Percentiles rank a stretch among this genome's conserved stretches.
These are phyloP conservation scores for Pachyramphus minor DNA, from an alignment of 2,113 vertebrate genomes.

Conservation along the genomic window DNA sequence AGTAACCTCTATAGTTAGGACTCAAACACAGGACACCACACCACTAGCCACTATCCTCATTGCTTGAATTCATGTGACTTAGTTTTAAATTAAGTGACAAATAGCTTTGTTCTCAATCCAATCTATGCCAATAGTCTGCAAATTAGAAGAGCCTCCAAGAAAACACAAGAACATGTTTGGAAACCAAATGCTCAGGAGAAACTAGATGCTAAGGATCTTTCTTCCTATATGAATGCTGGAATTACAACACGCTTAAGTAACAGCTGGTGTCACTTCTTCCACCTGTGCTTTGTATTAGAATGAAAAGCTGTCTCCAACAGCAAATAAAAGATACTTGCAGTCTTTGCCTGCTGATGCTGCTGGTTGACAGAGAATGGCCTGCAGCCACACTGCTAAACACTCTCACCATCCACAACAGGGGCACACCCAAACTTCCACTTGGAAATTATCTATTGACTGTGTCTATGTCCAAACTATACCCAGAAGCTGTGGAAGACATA, in stretches of 20 bases:
- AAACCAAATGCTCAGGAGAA: background rate
- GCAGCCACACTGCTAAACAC: background rate
- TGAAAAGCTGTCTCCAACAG: background rate
- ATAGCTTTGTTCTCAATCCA: background rate
- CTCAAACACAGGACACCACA: background rate
- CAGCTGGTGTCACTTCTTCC: background rate
- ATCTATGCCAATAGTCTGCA: background rate
- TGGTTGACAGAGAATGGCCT: background rate
- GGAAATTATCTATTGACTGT: background rate
- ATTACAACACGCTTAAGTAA: background rate
- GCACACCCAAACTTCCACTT: background rate
- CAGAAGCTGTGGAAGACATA: background rate
- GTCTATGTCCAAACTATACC: background rate
- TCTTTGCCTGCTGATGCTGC: background rate
- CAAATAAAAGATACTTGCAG: background rate
- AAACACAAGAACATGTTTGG: background rate
- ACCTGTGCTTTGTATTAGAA: background rate
- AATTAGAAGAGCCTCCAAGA: background rate
- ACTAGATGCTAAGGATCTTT: background rate
- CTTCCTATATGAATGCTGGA: background rate
- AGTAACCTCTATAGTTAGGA: background rate
- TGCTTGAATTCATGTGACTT: background rate
- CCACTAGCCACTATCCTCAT: background rate
- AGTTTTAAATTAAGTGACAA: background rate
- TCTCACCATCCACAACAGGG: background rate